Evolutionary conservation across 2,888 invertebrate species (phyloP), one percentile per base, ranked within the genome.

Genomic region (Vandiemenella viatica): DNA sequence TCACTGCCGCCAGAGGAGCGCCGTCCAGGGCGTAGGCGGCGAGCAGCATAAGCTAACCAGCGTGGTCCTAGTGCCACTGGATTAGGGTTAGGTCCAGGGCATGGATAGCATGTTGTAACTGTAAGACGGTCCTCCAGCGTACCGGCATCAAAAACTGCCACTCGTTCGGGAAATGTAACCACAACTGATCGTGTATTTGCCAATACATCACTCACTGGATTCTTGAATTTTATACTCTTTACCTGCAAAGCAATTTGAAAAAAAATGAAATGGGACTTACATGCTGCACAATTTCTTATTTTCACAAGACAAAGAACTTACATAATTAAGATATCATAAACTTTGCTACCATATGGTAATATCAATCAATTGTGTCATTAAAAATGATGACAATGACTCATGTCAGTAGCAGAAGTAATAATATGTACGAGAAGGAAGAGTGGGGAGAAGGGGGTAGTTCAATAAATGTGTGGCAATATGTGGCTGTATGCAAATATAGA

Each of bases 141-240:
- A 55, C 82, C 79, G 3, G 91, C 84, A 69, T 92, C 91, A 66
- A 93, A 91, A 10, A 93, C 83, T 0, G 91, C 89, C 56, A 95
- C 83, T 52, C 85, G 80, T 67, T 93, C 93, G 44, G 82, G 74
- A 67, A 95, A 93, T 0, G 89, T 83, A 3, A 91, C 82, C 15
- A 87, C 86, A 43, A 96, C 76, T 8, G 88, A 88, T 51, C 86
- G 78, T 58, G 83, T 82, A 69, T 92, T 93, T n/a, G 88, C 87
- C 56, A 86, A 66, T 52, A 95, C 83, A 63, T 91, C 91, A 59
- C 85, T 73, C 46, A 95, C 83, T 1, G 83, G 82, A 65, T 83
- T 89, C 70, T 90, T 91, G 71, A 92, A 95, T 67, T 91, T 90
- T 57, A 91, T 87, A 62, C 82, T 84, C 65, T 91, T 91, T 15